phyloP scores from a whole-genome alignment of 2,888 invertebrate species.

The Cylloceria caligata region DNA sequence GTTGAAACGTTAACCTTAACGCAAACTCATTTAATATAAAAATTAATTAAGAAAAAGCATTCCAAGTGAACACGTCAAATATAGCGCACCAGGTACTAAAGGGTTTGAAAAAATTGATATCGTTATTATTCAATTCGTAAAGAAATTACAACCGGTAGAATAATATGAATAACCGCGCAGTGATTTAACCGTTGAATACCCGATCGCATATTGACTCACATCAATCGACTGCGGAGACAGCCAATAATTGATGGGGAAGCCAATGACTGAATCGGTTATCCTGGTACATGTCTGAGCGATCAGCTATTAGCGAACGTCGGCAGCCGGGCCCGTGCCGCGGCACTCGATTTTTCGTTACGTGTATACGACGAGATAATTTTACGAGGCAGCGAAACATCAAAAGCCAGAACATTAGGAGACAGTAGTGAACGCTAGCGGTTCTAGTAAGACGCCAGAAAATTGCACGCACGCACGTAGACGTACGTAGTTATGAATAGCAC shows the following conservation, averaged over 20 bases:
- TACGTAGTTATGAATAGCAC: constrained; percentile 72
- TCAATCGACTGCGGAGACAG: neutral
- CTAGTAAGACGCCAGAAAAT: constrained; percentile 57
- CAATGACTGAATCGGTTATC: neutral
- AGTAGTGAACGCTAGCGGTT: neutral
- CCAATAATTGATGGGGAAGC: constrained; percentile 4
- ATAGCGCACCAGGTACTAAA: no score
- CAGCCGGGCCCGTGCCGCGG: neutral
- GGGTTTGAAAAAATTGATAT: no score
- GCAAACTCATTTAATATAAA: no score
- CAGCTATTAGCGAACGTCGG: neutral
- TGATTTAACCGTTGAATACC: no score
- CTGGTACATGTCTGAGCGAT: neutral
- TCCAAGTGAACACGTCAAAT: no score
- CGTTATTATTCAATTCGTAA: no score
- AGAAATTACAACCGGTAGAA: no score
- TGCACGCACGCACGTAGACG: constrained; percentile 42
- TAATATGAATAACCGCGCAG: no score
- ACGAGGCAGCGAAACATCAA: neutral
- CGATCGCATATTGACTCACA: no score
- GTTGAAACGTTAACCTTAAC: no score
- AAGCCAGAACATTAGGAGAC: neutral
- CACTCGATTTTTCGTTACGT: constrained; percentile 26
- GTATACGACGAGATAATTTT: constrained; percentile 18
- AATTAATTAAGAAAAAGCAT: no score